A percentile compares a stretch with the other conserved stretches of the same genome.
These are phyloP conservation scores for Limenitis camilla DNA, from an alignment of 2,888 invertebrate species.

Conservation along the genomic window DNA sequence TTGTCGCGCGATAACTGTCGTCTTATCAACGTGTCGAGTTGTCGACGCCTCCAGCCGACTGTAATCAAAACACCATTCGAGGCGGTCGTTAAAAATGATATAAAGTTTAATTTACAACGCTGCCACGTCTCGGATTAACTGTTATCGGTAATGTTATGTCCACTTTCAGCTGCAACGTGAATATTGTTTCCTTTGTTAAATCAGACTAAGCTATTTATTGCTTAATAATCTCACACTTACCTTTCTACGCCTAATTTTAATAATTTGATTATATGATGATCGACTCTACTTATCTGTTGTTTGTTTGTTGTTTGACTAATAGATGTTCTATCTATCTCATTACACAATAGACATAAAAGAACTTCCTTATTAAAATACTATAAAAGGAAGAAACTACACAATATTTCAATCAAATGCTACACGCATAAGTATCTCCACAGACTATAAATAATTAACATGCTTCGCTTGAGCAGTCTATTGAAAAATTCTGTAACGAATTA, in stretches of 20 bases:
- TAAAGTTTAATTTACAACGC: slow-evolving; percentile 71
- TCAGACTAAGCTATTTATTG: slow-evolving; percentile 46
- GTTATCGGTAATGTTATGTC: slow-evolving; percentile 63
- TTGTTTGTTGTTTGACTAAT: too few species aligned
- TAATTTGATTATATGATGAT: too few species aligned
- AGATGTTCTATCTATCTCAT: too few species aligned
- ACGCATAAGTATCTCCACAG: too few species aligned
- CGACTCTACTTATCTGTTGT: too few species aligned
- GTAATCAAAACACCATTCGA: slow-evolving; percentile 74
- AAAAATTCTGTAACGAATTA: too few species aligned
- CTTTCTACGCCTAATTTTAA: slow-evolving; percentile 25
- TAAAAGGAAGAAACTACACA: too few species aligned
- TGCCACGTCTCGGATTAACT: slow-evolving; percentile 61
- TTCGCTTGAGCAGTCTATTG: too few species aligned
- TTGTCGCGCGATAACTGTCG: slow-evolving; percentile 64
- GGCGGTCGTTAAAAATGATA: slow-evolving; percentile 70
- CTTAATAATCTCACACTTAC: slow-evolving; percentile 31
- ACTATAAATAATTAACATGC: too few species aligned
- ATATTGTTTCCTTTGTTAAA: slow-evolving; percentile 59
- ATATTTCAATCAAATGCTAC: too few species aligned
- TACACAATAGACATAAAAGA: too few species aligned
- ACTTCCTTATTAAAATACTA: too few species aligned
- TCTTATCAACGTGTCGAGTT: slow-evolving; percentile 72
- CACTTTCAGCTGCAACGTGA: slow-evolving; percentile 47
- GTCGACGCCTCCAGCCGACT: slow-evolving; percentile 72